These are phyloP conservation scores for Cairina moschata DNA, from an alignment of 2,113 vertebrate genomes.

Conservation along the genomic window DNA sequence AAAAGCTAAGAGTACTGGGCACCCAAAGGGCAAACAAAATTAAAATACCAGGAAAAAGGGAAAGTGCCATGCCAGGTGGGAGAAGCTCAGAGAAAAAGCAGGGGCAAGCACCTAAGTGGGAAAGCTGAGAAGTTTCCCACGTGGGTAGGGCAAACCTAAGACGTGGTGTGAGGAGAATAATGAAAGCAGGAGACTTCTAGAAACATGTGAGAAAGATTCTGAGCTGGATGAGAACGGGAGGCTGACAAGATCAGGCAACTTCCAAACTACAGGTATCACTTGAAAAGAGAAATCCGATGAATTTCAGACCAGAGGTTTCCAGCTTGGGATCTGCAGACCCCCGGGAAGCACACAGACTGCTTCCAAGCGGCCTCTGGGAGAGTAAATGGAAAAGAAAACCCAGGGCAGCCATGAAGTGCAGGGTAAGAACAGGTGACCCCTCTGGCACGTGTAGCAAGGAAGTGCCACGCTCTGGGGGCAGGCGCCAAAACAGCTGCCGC, in stretches of 20 bases:
- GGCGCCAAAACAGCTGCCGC: not conserved
- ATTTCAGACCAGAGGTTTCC: not conserved
- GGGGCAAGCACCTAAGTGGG: fast-evolving
- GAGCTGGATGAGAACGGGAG: not conserved
- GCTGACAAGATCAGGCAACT: not conserved
- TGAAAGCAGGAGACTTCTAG: not conserved
- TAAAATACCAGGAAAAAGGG: not conserved
- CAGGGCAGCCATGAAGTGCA: not conserved
- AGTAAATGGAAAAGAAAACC: not conserved
- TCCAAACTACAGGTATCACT: fast-evolving
- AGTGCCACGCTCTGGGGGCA: not conserved
- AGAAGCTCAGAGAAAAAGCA: not conserved
- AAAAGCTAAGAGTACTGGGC: not conserved
- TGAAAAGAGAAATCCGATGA: not conserved
- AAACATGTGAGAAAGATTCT: not conserved
- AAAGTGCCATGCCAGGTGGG: not conserved
- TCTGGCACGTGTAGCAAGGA: not conserved
- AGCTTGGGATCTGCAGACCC: not conserved
- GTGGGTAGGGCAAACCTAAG: not conserved
- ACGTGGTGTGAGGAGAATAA: fast-evolving
- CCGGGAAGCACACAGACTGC: fast-evolving
- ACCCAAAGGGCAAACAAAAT: not conserved
- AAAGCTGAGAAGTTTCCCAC: not conserved
- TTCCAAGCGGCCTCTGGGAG: not conserved
- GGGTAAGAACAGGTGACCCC: not conserved